Conservation (phyloP, 2,888 invertebrate species). For the Calephelis perditalis region DNA sequence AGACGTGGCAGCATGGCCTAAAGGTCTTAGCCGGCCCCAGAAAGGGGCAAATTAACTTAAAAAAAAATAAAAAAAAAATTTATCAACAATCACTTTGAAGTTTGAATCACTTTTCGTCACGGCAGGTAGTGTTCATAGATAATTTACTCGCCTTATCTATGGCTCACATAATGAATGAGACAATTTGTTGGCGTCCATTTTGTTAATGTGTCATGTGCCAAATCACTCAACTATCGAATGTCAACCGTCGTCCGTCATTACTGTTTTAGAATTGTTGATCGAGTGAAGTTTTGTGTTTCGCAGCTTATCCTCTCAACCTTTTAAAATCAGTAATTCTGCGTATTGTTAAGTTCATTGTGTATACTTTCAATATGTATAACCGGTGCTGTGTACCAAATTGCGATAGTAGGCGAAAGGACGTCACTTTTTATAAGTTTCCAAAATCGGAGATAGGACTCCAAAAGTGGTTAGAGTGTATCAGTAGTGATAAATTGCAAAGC, state of each 20-base stretch:
- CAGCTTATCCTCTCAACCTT: too few relatives aligned
- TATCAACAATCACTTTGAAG: too few relatives aligned
- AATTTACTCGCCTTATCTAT: not conserved
- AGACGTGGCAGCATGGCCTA: too few relatives aligned
- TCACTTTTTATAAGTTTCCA: constrained; percentile 16
- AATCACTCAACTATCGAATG: not conserved
- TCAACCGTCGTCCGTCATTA: too few relatives aligned
- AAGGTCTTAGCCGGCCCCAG: too few relatives aligned
- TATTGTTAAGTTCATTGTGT: not conserved
- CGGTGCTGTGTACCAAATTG: constrained; percentile 14
- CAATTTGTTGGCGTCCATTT: not conserved
- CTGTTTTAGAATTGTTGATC: too few relatives aligned
- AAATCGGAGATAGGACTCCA: constrained; percentile 18
- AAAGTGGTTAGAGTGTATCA: constrained; percentile 17
- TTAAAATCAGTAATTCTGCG: too few relatives aligned
- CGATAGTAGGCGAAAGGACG: constrained; percentile 19
- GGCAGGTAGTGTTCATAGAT: not conserved
- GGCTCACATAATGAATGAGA: too few relatives aligned
- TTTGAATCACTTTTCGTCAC: too few relatives aligned
- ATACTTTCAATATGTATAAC: constrained; percentile 3
- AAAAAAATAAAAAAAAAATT: too few relatives aligned
- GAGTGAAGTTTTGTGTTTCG: too few relatives aligned
- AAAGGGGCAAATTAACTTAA: too few relatives aligned
- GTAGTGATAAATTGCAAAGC: constrained; percentile 21
- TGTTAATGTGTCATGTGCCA: not conserved